Evolutionary conservation across 2,888 invertebrate genomes (phyloP).

Genomic region (Scaptomyza cyrtandrae): DNA sequence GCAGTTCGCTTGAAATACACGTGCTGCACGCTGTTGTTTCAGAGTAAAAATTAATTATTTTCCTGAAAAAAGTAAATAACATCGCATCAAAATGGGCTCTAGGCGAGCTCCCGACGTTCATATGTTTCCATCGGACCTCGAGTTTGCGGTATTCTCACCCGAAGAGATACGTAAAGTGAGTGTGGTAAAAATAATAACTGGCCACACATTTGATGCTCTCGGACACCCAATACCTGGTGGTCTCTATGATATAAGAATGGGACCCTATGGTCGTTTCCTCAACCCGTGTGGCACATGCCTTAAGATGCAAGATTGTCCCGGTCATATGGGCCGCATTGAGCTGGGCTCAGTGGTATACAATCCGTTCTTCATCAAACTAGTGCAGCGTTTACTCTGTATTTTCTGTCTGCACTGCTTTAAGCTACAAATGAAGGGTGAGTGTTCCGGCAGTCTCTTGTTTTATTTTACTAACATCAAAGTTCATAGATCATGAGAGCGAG

Average conservation of each 20-base stretch:
- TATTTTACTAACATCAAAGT: neutral
- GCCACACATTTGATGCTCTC: slow-evolving; percentile 91
- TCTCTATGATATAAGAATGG: slow-evolving; percentile 95
- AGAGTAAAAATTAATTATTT: neutral
- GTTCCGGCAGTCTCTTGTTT: neutral
- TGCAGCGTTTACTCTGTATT: slow-evolving; percentile 88
- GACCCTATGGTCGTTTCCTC: slow-evolving; percentile 83
- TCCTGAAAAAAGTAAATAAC: slow-evolving; percentile 2
- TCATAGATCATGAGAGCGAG: slow-evolving; percentile 82
- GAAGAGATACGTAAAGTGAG: slow-evolving; percentile 92
- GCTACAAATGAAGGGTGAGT: slow-evolving; percentile 88
- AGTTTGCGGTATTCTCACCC: slow-evolving; percentile 90
- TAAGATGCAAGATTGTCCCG: slow-evolving; percentile 89
- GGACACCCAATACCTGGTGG: slow-evolving; percentile 94
- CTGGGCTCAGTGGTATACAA: slow-evolving; percentile 95
- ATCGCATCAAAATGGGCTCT: slow-evolving; percentile 59
- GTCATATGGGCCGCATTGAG: slow-evolving; percentile 98
- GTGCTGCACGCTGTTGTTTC: slow-evolving; percentile 36
- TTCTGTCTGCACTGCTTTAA: slow-evolving; percentile 90
- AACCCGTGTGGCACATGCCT: slow-evolving; percentile 93
- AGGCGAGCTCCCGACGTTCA: slow-evolving; percentile 71
- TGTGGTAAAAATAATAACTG: slow-evolving; percentile 92
- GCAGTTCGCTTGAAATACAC: slow-evolving; percentile 39
- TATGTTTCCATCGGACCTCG: slow-evolving; percentile 83
- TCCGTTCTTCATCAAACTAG: slow-evolving; percentile 92